Percentiles rank a stretch among this genome's conserved stretches.
Conservation (phyloP, 1,140 invertebrate genomes). For the Pseudomyrmex sp. region DNA sequence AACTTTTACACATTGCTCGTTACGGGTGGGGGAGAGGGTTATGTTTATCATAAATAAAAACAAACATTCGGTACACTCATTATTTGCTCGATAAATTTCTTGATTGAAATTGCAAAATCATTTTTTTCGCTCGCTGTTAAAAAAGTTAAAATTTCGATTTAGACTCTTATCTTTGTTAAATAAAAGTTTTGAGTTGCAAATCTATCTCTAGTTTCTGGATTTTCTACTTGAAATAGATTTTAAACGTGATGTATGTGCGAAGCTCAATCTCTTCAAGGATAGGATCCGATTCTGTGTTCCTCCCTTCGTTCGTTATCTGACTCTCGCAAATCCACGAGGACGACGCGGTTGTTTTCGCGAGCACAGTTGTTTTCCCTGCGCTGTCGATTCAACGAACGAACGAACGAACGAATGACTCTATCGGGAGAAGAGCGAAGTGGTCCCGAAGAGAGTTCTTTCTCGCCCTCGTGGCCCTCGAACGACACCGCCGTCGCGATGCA, state of each 20-base stretch:
- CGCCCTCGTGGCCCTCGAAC: constrained; percentile 14
- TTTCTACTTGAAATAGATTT: no score
- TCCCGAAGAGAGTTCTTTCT: constrained; percentile 57
- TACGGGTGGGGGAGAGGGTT: no score
- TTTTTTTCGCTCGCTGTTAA: not conserved
- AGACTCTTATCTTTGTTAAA: not conserved
- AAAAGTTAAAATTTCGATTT: not conserved
- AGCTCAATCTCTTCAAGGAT: not conserved
- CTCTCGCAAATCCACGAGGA: constrained; percentile 39
- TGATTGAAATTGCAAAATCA: not conserved
- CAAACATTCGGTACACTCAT: no score
- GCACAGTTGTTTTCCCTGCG: constrained; percentile 50
- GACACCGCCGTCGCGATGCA: constrained; percentile 55
- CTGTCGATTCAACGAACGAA: constrained; percentile 47
- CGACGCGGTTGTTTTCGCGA: constrained; percentile 57
- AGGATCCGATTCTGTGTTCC: not conserved
- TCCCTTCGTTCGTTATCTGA: not conserved
- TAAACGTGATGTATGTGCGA: not conserved
- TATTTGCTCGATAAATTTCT: no score
- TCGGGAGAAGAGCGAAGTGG: constrained; percentile 60
- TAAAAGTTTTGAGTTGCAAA: not conserved
- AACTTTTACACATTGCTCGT: no score
- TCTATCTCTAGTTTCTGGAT: not conserved
- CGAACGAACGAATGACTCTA: constrained; percentile 53
- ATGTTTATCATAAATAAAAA: no score